A percentile compares a stretch with the other conserved stretches of the same genome.
phyloP scores from a whole-genome alignment of 2,888 invertebrate species.

The Ochlodes sylvanus region DNA sequence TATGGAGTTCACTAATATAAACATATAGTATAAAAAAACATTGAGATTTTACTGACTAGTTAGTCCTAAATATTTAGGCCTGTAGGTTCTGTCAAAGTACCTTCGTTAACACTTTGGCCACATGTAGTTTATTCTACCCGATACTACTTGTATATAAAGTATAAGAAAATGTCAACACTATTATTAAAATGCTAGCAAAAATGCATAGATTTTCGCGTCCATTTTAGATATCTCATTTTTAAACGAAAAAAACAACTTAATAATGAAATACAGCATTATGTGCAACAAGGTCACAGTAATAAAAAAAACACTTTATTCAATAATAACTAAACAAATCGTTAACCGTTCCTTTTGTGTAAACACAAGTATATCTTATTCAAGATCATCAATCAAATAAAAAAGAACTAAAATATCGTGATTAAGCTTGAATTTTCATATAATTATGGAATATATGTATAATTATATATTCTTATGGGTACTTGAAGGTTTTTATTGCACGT shows the following conservation, averaged over 20 bases:
- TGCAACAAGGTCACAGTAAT: too few species aligned
- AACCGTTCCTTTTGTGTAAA: too few species aligned
- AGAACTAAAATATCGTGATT: too few species aligned
- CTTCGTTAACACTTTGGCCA: conserved; percentile 28
- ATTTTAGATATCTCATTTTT: background rate
- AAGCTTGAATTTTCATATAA: too few species aligned
- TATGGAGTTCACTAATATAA: background rate
- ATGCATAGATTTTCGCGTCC: background rate
- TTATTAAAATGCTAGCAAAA: conserved; percentile 1
- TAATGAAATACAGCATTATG: too few species aligned
- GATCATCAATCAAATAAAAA: too few species aligned
- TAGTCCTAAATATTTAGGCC: conserved; percentile 35
- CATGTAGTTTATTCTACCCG: conserved; percentile 11
- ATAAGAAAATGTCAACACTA: background rate
- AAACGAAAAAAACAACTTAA: background rate
- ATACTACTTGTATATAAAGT: background rate
- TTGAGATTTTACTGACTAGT: conserved; percentile 39
- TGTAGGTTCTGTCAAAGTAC: conserved; percentile 12
- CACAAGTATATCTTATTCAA: too few species aligned
- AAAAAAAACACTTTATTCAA: too few species aligned
- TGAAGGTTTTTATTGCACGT: too few species aligned
- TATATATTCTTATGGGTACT: too few species aligned
- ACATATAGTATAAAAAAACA: conserved; percentile 15
- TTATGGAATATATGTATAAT: too few species aligned
- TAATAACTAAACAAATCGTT: too few species aligned